Evolutionary conservation across 2,888 invertebrate species (phyloP), one percentile per base, ranked within the genome.

Genomic region (Alsophila aescularia): DNA sequence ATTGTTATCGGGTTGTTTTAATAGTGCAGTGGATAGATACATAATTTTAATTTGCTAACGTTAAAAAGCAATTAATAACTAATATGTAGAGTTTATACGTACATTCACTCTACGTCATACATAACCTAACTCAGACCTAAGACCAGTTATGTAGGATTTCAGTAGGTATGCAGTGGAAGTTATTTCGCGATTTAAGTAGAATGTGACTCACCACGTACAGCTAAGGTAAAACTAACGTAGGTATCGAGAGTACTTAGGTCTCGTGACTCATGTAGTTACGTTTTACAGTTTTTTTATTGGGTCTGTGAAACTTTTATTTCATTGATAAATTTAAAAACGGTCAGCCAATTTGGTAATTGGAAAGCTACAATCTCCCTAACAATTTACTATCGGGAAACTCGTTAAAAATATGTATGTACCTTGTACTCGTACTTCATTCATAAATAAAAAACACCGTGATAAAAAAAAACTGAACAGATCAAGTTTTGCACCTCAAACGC

Each of bases 271-370:
- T 14, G 13, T 2, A 21, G 34, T 32, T 21, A 29, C n/a, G 31
- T 43, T 43, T 51, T 39, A 50, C 16, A 14, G 43, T 10, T 32
- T 29, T 10, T n/a, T 37, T 39, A 51, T 37, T 50, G 50, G 35
- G 9, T 34, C 6, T n/a, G 37, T 16, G 16, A 16, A 36, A 36
- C 36, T 48, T 14, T 16, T 13, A 34, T 32, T 40, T 34, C 52
- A 52, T 52, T 40, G 52, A 52, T 52, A 35, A 52, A 44, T 44
- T 39, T 39, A 27, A 44, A 52, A 34, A 32, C 24, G 24, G n/a
- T 2, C 9, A 36, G 16, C 24, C 39, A 45, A 45, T 45, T 45
- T 34, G 31, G 21, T 44, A 43, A 52, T 52, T 52, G 52, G 27
- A 3, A n/a, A 2, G 7, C 31, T 15, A 12, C 36, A 36, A 32